These are phyloP conservation scores for Callionymus lyra DNA, from an alignment of 2,113 vertebrate genomes.

Conservation along the genomic window DNA sequence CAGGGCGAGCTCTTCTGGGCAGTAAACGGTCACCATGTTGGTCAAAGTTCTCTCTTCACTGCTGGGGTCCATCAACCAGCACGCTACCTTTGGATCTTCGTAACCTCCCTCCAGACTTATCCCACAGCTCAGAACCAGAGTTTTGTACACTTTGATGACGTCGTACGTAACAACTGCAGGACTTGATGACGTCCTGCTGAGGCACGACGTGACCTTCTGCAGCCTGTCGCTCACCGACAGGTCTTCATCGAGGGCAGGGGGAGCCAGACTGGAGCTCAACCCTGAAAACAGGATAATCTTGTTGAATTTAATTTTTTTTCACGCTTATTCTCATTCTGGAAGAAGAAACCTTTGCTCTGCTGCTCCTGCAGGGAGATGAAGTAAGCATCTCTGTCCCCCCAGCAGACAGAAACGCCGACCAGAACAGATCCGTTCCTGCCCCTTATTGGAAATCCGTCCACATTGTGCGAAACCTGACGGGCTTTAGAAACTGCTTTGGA, in stretches of 20 bases:
- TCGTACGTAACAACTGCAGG: constrained; percentile 68
- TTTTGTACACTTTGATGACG: constrained; percentile 85
- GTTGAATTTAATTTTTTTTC: background rate
- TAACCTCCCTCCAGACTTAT: constrained; percentile 76
- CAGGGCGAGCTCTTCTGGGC: constrained; percentile 75
- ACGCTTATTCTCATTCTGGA: background rate
- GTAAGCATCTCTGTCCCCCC: constrained; percentile 91
- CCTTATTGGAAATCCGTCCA: constrained; percentile 75
- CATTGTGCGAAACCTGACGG: constrained; percentile 26
- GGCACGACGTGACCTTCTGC: constrained; percentile 62
- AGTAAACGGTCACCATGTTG: constrained; percentile 83
- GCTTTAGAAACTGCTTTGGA: constrained; percentile 33
- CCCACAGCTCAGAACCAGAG: constrained; percentile 77
- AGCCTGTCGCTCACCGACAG: constrained; percentile 76
- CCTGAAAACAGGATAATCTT: constrained; percentile 54
- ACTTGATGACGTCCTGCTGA: constrained; percentile 48
- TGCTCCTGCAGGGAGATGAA: constrained; percentile 82
- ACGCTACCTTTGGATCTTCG: constrained; percentile 95
- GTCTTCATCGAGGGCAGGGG: constrained; percentile 79
- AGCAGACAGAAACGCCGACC: constrained; percentile 86
- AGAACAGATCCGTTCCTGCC: constrained; percentile 69
- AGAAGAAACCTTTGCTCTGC: constrained; percentile 69
- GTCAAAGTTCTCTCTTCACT: constrained; percentile 83
- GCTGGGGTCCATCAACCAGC: constrained; percentile 85
- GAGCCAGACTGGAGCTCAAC: constrained; percentile 80